phyloP scores from a whole-genome alignment of 2,797 vertebrate genomes.

The Pseudotriccus pelzelni region DNA sequence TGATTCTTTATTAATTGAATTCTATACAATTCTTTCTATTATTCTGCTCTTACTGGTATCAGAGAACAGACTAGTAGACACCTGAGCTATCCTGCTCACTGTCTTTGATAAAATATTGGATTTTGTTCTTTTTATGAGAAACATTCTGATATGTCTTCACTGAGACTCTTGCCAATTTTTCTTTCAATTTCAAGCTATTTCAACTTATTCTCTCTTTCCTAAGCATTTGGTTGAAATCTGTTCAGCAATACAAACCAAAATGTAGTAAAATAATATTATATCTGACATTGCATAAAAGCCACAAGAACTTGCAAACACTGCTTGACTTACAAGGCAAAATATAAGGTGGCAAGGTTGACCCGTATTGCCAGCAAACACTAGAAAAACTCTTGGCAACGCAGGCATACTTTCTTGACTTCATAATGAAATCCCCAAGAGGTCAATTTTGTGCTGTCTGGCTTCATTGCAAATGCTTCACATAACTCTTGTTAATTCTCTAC shows the following conservation, averaged over 20 bases:
- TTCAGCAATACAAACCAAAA: background rate
- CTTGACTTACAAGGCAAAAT: constrained; percentile 1
- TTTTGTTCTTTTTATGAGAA: background rate
- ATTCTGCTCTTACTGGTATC: background rate
- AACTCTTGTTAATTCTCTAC: constrained; percentile 1
- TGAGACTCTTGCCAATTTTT: background rate
- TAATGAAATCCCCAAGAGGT: background rate
- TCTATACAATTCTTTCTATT: background rate
- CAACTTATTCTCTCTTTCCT: background rate
- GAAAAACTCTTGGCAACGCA: background rate
- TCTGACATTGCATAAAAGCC: background rate
- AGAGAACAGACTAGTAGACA: background rate
- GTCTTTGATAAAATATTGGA: background rate
- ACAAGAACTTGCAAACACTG: background rate
- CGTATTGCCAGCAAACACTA: background rate
- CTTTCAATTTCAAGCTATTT: background rate
- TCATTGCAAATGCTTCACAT: background rate
- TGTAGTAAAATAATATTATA: background rate
- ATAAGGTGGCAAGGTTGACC: background rate
- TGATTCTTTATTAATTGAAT: background rate
- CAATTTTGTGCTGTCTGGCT: background rate
- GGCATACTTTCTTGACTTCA: background rate
- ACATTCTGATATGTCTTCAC: background rate
- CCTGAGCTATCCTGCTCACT: background rate
- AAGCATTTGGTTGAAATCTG: background rate